Conservation (phyloP, 2,797 vertebrate species). For the Darevskia mixta region DNA sequence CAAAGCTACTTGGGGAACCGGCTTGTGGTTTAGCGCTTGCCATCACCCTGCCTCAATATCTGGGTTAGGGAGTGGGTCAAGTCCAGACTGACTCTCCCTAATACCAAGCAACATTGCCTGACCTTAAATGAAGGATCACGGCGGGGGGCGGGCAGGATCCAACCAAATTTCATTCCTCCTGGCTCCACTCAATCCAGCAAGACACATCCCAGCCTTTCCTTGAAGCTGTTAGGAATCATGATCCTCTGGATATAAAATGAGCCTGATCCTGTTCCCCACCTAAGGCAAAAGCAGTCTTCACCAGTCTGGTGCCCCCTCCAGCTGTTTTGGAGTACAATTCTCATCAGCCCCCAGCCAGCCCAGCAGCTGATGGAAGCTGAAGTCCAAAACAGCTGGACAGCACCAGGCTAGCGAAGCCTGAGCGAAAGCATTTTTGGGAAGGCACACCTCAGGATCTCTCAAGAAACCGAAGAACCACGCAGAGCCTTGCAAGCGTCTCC, state of each 20-base stretch:
- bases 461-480: constrained; percentile 53
- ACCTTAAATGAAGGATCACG: constrained; percentile 6
- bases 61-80: no score
- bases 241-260: constrained; percentile 51
- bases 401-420: constrained; percentile 25
- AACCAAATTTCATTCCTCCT: not conserved
- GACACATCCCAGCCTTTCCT: not conserved
- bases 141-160: not conserved
- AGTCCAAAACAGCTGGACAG: no score
- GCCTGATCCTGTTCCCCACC: constrained; percentile 47
- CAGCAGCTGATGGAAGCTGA: no score
- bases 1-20: not conserved
- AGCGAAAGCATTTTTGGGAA: constrained; percentile 58
- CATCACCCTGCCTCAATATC: constrained; percentile 7
- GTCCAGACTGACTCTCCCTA: not conserved
- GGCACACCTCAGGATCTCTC: constrained; percentile 53
- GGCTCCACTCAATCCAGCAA: not conserved
- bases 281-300: not conserved
- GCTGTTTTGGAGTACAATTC: no score
- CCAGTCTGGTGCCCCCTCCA: no score
- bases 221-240: not conserved
- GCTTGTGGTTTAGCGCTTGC: not conserved
- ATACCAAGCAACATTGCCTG: constrained; percentile 31
- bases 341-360: no score
- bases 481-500: not conserved